These are phyloP conservation scores for Turdus rufiventris DNA, from an alignment of 2,113 vertebrate genomes.

Conservation along the genomic window DNA sequence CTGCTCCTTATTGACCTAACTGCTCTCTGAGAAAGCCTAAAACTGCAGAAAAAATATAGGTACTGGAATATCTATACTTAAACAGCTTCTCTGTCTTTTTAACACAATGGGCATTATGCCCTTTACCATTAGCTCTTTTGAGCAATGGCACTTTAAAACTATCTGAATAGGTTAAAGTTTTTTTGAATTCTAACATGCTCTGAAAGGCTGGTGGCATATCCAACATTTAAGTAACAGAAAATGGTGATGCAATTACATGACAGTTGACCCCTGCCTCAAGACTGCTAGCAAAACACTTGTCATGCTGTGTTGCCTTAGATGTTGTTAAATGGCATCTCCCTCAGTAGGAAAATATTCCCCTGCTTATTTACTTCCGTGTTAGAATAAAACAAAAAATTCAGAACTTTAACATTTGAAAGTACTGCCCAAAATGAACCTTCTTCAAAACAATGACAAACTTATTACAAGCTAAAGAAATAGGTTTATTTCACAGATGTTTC, in stretches of 20 bases:
- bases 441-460: not conserved
- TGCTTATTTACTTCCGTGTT: not conserved
- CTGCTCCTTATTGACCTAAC: not conserved
- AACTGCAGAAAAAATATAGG: not conserved
- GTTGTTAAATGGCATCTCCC: not conserved
- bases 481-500: not conserved
- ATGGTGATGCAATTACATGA: not conserved
- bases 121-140: not conserved
- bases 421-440: not conserved
- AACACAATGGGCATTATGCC: accelerated
- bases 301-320: accelerated
- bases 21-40: not conserved
- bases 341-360: not conserved
- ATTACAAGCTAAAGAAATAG: not conserved
- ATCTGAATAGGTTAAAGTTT: not conserved
- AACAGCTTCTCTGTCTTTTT: not conserved
- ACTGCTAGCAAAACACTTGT: not conserved
- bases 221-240: not conserved
- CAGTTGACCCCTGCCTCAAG: not conserved
- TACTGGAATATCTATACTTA: accelerated
- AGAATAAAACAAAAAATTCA: not conserved
- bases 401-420: not conserved
- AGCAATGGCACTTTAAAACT: not conserved
- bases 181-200: not conserved
- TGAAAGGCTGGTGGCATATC: not conserved